These are phyloP conservation scores for Drosophila orena DNA, from an alignment of 1,140 invertebrate species.

Conservation along the genomic window DNA sequence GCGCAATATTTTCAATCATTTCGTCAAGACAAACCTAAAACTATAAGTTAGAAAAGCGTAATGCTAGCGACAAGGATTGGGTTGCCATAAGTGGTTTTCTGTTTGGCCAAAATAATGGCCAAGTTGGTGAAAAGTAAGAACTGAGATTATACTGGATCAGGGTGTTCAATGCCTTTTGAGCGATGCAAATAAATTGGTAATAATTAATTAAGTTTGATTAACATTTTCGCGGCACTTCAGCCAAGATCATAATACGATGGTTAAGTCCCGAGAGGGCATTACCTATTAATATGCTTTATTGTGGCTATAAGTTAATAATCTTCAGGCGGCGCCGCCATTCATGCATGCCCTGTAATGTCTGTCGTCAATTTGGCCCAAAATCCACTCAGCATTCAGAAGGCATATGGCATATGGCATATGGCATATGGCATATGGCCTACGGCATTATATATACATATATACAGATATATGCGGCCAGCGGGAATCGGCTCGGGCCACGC, in stretches of 20 bases:
- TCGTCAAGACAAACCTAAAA: too few relatives aligned
- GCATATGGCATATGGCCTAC: neutral
- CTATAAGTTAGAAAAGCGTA: too few relatives aligned
- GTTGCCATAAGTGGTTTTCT: too few relatives aligned
- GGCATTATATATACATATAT: neutral
- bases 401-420: neutral
- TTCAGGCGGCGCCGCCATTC: conserved; percentile 19
- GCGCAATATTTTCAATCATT: neutral
- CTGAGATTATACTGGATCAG: too few relatives aligned
- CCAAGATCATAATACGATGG: neutral
- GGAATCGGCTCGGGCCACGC: conserved; percentile 49
- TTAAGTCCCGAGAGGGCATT: conserved; percentile 1
- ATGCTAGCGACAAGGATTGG: too few relatives aligned
- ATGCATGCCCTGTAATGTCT: conserved; percentile 27
- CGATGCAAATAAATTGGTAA: too few relatives aligned
- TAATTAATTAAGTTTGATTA: too few relatives aligned
- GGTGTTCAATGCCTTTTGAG: too few relatives aligned
- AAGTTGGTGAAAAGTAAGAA: too few relatives aligned
- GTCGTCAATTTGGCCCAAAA: conserved; percentile 47
- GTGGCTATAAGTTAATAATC: conserved; percentile 32
- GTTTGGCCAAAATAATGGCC: too few relatives aligned
- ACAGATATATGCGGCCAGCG: conserved; percentile 17
- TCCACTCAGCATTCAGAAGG: conserved; percentile 47
- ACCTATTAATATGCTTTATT: conserved; percentile 35
- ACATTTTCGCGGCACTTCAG: too few relatives aligned